Conservation (phyloP, 2,888 invertebrate species). For the Acronicta leporina region DNA sequence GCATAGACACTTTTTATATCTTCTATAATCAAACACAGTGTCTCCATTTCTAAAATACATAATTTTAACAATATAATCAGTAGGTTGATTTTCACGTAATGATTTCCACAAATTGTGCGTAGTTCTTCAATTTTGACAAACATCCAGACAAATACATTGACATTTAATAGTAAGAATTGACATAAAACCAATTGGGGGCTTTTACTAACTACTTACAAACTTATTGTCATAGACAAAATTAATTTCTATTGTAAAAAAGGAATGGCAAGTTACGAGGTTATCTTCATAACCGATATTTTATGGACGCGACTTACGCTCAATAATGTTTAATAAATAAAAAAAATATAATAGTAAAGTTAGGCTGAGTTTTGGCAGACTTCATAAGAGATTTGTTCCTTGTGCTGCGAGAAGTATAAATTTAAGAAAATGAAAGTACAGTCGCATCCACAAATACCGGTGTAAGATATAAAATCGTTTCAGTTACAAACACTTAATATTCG, state of each 20-base stretch:
- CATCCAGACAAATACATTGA: slow-evolving; percentile 39
- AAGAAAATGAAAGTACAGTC: slow-evolving; percentile 31
- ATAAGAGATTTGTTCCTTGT: background rate
- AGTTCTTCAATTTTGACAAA: slow-evolving; percentile 49
- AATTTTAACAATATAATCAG: background rate
- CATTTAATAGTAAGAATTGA: slow-evolving; percentile 71
- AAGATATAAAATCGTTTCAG: slow-evolving; percentile 31
- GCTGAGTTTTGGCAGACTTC: too few species aligned
- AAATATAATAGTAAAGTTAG: too few species aligned
- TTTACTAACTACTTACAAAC: slow-evolving; percentile 62
- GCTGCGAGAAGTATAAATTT: too few species aligned
- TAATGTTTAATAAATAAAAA: too few species aligned
- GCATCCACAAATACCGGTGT: slow-evolving; percentile 31
- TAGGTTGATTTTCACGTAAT: background rate
- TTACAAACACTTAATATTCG: slow-evolving; percentile 29
- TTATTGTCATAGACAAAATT: slow-evolving; percentile 74
- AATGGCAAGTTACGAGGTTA: slow-evolving; percentile 70
- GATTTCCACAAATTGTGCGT: background rate
- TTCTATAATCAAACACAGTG: too few species aligned
- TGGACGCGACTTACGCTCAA: slow-evolving; percentile 8
- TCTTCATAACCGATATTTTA: slow-evolving; percentile 22
- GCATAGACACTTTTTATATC: too few species aligned
- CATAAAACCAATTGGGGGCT: slow-evolving; percentile 68
- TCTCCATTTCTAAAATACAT: too few species aligned
- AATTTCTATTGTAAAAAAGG: slow-evolving; percentile 53